Percentiles rank a stretch among this genome's conserved stretches.
phyloP scores from a whole-genome alignment of 2,797 vertebrate species.

The Parambassis ranga region DNA sequence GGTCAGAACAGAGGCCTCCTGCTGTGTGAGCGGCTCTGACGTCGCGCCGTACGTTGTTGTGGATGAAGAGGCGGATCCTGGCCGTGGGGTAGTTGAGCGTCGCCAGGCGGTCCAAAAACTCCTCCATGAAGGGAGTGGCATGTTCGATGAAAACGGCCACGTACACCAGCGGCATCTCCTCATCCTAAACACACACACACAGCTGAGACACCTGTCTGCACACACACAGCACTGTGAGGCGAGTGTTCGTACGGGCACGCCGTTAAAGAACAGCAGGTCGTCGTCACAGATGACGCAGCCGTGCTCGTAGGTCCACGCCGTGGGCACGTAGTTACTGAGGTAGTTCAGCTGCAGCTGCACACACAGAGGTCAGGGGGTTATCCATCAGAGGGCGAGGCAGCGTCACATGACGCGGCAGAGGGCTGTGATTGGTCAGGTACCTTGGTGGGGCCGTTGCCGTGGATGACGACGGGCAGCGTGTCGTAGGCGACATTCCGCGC shows the following conservation, averaged over 20 bases:
- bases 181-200: conserved; percentile 65
- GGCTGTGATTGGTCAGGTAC: conserved; percentile 61
- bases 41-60: conserved; percentile 82
- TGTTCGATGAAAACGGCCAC: conserved; percentile 86
- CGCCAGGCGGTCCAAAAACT: conserved; percentile 84
- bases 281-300: conserved; percentile 84
- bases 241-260: neutral
- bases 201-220: neutral
- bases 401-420: neutral
- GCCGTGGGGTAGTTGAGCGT: conserved; percentile 80
- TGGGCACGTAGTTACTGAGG: conserved; percentile 88
- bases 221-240: accelerated
- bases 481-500: conserved; percentile 89
- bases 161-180: conserved; percentile 82
- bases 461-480: conserved; percentile 87
- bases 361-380: neutral
- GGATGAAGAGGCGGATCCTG: conserved; percentile 84
- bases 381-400: neutral
- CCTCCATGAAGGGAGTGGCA: conserved; percentile 85
- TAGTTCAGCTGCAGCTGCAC: conserved; percentile 88
- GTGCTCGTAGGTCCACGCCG: conserved; percentile 84
- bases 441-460: conserved; percentile 92
- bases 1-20: neutral
- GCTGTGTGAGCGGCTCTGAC: neutral
- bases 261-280: conserved; percentile 73